phyloP scores from a whole-genome alignment of 1,140 invertebrate species.

The Drosophila funebris region DNA sequence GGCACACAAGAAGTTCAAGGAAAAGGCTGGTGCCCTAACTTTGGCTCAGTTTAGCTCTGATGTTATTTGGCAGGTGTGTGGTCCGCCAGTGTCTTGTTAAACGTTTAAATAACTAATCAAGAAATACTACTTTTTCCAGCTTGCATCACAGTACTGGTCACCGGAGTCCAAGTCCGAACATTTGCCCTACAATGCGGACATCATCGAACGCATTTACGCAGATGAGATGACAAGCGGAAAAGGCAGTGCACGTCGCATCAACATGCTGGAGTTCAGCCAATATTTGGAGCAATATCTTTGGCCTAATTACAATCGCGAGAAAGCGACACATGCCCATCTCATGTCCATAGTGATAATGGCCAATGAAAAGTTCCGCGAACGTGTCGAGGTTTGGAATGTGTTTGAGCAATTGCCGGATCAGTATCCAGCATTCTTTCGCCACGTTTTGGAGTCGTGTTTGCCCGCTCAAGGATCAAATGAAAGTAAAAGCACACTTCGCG shows the following conservation, averaged over 20 bases:
- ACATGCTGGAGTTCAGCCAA: conserved; percentile 98
- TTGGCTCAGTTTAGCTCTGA: conserved; percentile 92
- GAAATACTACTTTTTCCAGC: conserved; percentile 84
- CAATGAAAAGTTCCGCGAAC: conserved; percentile 99
- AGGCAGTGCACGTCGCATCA: conserved; percentile 92
- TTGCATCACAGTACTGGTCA: conserved; percentile 95
- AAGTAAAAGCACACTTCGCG: conserved; percentile 86
- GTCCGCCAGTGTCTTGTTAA: conserved; percentile 5
- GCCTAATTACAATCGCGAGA: conserved; percentile 93
- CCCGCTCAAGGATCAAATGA: conserved; percentile 32
- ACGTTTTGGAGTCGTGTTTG: conserved; percentile 88
- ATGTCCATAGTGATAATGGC: conserved; percentile 98
- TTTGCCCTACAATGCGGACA: conserved; percentile 88
- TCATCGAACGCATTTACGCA: conserved; percentile 92
- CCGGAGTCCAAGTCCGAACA: conserved; percentile 89
- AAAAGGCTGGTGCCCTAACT: conserved; percentile 86
- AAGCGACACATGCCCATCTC: conserved; percentile 91
- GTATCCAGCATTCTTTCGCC: conserved; percentile 94
- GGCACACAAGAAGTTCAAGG: conserved; percentile 29
- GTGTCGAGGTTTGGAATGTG: conserved; percentile 97
- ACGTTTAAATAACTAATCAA: conserved; percentile 24
- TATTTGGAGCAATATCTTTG: conserved; percentile 98
- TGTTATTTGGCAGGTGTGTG: conserved; percentile 77
- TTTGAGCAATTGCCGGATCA: conserved; percentile 92
- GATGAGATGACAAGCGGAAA: conserved; percentile 91